Conservation (phyloP, 2,113 vertebrate genomes). For the Condylura cristata region DNA sequence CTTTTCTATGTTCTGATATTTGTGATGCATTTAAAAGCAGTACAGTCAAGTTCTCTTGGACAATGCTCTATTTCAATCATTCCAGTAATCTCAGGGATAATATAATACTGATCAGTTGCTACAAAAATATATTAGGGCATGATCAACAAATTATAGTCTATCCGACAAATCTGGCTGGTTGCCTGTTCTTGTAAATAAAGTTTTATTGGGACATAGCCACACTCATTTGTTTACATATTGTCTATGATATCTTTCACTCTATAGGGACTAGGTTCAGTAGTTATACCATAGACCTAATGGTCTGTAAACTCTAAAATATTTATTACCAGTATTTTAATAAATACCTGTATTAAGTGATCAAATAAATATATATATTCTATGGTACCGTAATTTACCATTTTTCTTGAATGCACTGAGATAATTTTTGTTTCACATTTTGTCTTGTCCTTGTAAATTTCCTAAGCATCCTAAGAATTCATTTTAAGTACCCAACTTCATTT, state of each 20-base stretch:
- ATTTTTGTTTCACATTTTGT: background rate
- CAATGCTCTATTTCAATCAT: background rate
- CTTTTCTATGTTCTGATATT: constrained; percentile 1
- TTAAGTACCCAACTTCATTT: background rate
- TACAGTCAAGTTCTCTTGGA: background rate
- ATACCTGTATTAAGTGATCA: background rate
- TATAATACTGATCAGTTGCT: background rate
- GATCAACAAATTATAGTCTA: background rate
- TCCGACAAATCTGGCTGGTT: background rate
- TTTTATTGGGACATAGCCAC: background rate
- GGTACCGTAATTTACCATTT: background rate
- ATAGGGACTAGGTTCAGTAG: background rate
- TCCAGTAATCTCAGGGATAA: background rate
- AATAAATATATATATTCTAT: background rate
- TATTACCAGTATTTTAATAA: background rate
- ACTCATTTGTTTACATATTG: background rate
- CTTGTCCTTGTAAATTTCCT: background rate
- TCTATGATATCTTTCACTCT: background rate
- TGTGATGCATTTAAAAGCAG: background rate
- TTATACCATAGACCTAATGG: background rate
- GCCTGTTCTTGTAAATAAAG: background rate
- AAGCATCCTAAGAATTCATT: background rate
- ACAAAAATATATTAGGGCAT: background rate
- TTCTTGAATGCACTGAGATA: background rate
- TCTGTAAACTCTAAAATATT: background rate